phyloP scores from a whole-genome alignment of 2,113 vertebrate genomes.

The Petromus typicus region DNA sequence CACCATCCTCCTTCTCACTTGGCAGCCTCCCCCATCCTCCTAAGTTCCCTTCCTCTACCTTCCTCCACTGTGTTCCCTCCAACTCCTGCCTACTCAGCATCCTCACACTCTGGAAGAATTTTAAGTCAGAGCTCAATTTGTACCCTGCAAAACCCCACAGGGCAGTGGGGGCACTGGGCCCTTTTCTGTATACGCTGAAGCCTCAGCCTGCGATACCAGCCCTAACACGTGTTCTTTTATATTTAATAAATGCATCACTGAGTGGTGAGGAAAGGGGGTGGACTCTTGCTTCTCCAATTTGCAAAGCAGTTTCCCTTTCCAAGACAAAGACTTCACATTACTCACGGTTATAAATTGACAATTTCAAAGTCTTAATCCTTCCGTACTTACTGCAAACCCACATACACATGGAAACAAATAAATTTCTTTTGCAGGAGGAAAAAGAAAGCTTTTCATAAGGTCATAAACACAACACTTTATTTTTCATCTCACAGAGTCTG shows the following conservation, averaged over 20 bases:
- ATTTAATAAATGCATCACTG: neutral
- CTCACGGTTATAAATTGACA: constrained; percentile 64
- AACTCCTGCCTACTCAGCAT: neutral
- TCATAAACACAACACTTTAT: constrained; percentile 65
- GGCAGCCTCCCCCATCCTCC: neutral
- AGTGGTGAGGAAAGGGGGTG: neutral
- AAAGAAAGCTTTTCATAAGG: constrained; percentile 30
- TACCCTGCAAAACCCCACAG: too few species aligned
- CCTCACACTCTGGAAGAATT: too few species aligned
- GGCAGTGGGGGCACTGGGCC: neutral
- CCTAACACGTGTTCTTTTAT: neutral
- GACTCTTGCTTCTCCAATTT: neutral
- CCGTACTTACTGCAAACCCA: constrained; percentile 55
- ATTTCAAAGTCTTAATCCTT: constrained; percentile 71
- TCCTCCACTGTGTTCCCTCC: neutral
- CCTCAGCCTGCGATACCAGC: neutral
- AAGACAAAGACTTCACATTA: constrained; percentile 56
- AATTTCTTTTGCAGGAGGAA: constrained; percentile 61
- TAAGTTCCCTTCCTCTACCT: neutral
- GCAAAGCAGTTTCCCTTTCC: constrained; percentile 30
- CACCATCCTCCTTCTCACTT: neutral
- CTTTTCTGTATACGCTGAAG: neutral
- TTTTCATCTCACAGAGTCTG: constrained; percentile 65
- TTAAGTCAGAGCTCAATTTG: neutral
- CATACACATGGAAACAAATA: constrained; percentile 60